These are phyloP conservation scores for Actinia tenebrosa DNA, from an alignment of 64 coral and sea anemone genomes.

Conservation along the genomic window DNA sequence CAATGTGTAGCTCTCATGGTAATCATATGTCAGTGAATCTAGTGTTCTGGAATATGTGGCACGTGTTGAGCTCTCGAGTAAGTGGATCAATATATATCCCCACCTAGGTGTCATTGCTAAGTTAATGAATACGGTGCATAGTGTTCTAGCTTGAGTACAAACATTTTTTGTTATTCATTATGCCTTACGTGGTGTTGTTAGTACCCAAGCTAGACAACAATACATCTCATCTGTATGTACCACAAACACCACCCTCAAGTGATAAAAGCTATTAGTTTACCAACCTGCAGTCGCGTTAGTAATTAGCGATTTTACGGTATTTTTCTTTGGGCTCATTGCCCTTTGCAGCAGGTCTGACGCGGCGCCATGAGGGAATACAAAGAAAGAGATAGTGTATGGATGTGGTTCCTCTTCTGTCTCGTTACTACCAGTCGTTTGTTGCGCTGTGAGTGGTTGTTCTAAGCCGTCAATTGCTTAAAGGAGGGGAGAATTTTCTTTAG, in stretches of 20 bases:
- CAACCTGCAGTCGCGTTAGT: constrained; percentile 6
- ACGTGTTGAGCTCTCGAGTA: no score
- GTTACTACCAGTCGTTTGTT: constrained; percentile 64
- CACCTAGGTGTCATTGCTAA: no score
- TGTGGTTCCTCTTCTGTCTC: constrained; percentile 87
- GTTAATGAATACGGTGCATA: no score
- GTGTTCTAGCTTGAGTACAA: no score
- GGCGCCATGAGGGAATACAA: constrained; percentile 84
- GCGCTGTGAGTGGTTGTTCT: constrained; percentile 30
- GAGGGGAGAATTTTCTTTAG: background rate
- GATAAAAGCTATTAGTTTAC: background rate
- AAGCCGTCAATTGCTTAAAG: constrained; percentile 10
- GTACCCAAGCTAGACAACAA: background rate
- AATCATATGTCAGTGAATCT: no score
- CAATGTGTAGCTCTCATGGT: no score
- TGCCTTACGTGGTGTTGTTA: background rate
- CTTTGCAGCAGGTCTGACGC: constrained; percentile 22
- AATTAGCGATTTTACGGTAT: background rate
- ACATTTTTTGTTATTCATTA: no score
- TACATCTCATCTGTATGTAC: background rate
- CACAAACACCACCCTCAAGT: background rate
- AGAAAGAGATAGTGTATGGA: constrained; percentile 98
- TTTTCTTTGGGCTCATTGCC: background rate
- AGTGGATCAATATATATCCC: no score
- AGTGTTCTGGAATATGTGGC: no score